A percentile compares a stretch with the other conserved stretches of the same genome.
Conservation (phyloP, 2,113 vertebrate species). For the Collichthys lucidus region DNA sequence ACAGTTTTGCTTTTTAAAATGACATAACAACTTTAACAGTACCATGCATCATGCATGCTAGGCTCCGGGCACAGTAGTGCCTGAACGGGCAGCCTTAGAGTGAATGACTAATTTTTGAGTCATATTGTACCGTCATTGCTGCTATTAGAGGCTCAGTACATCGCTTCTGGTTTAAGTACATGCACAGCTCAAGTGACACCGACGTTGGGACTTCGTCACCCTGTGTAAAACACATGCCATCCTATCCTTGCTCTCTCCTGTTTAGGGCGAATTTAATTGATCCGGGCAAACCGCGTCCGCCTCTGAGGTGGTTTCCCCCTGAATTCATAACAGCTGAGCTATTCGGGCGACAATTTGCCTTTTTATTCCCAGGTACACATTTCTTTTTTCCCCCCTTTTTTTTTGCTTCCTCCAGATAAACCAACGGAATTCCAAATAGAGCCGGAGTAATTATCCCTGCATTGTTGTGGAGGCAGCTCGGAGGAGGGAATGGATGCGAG, state of each 20-base stretch:
- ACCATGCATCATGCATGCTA: too few species aligned
- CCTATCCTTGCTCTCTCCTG: conserved; percentile 61
- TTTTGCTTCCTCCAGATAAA: conserved; percentile 1
- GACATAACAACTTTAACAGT: neutral
- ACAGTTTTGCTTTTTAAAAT: neutral
- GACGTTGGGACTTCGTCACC: conserved; percentile 56
- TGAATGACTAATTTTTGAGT: neutral
- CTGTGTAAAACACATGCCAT: conserved; percentile 62
- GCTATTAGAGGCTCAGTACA: neutral
- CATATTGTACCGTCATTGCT: neutral
- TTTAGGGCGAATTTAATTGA: conserved; percentile 73
- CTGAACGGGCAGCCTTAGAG: neutral
- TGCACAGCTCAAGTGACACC: conserved; percentile 20
- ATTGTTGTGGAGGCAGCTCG: conserved; percentile 65
- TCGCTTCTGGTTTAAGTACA: neutral
- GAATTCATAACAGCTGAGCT: neutral
- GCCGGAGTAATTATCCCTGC: conserved; percentile 51
- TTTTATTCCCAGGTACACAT: neutral
- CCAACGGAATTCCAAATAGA: conserved; percentile 5
- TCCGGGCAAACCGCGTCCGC: conserved; percentile 50
- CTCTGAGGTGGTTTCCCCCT: conserved; percentile 28
- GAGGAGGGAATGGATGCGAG: conserved; percentile 60
- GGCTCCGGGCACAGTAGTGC: too few species aligned
- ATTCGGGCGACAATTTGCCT: neutral
- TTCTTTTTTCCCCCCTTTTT: neutral